These are phyloP conservation scores for Drosophila bocqueti DNA, from an alignment of 1,140 invertebrate genomes.

Conservation along the genomic window DNA sequence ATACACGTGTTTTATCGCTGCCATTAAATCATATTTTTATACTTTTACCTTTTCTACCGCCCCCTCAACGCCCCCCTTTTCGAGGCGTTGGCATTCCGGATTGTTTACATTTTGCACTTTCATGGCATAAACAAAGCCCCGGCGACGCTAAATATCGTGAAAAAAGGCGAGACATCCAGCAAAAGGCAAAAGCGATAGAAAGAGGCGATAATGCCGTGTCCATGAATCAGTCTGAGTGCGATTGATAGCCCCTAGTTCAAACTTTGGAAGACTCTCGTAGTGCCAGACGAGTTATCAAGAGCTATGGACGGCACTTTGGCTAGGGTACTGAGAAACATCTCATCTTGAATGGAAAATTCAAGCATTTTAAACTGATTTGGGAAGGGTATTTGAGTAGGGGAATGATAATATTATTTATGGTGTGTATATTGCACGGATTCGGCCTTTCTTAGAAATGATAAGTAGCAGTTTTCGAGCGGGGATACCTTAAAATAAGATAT, in stretches of 20 bases:
- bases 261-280: constrained; percentile 30
- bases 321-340: not conserved
- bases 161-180: constrained; percentile 54
- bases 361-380: constrained; percentile 8
- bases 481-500: too few relatives aligned
- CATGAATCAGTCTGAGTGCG: constrained; percentile 36
- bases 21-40: constrained; percentile 85
- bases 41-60: constrained; percentile 73
- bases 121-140: constrained; percentile 75
- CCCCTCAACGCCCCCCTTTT: constrained; percentile 3
- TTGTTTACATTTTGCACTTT: constrained; percentile 85
- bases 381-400: not conserved
- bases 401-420: constrained; percentile 11
- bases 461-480: too few relatives aligned
- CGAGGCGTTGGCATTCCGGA: constrained; percentile 69
- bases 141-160: constrained; percentile 76
- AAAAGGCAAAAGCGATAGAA: constrained; percentile 32
- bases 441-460: not conserved
- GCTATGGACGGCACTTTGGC: not conserved
- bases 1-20: constrained; percentile 85
- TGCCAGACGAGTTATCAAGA: constrained; percentile 55
- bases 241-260: constrained; percentile 35
- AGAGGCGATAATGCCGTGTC: constrained; percentile 8
- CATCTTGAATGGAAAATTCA: not conserved
- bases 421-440: not conserved